Percentiles rank a stretch among this genome's conserved stretches.
Evolutionary conservation across 2,888 invertebrate genomes (phyloP).

Genomic region (Lymantria monacha): DNA sequence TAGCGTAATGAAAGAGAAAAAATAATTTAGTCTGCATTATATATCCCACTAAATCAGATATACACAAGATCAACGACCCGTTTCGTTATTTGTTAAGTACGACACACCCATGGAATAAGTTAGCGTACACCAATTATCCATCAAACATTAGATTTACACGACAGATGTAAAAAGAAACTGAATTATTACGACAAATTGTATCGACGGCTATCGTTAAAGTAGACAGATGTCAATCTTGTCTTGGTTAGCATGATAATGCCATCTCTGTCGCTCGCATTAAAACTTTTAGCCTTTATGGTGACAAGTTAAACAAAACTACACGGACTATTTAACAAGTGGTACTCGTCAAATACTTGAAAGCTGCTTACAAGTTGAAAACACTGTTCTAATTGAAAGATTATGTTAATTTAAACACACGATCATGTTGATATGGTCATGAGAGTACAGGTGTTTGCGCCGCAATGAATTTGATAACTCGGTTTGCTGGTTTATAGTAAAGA

Average conservation of each 20-base stretch:
- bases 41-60: too few relatives aligned
- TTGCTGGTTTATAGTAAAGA: too few relatives aligned
- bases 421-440: conserved; percentile 14
- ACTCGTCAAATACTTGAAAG: conserved; percentile 52
- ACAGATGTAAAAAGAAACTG: too few relatives aligned
- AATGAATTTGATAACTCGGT: not conserved
- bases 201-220: too few relatives aligned
- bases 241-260: conserved; percentile 11
- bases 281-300: conserved; percentile 50
- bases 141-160: too few relatives aligned
- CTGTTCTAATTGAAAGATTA: conserved; percentile 30
- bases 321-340: conserved; percentile 69
- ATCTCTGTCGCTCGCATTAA: conserved; percentile 34
- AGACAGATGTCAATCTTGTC: not conserved
- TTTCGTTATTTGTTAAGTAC: too few relatives aligned
- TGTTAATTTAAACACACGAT: conserved; percentile 19
- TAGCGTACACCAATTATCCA: too few relatives aligned
- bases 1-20: too few relatives aligned
- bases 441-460: not conserved
- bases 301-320: conserved; percentile 61
- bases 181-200: too few relatives aligned
- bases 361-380: conserved; percentile 36
- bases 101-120: too few relatives aligned
- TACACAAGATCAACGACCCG: too few relatives aligned
- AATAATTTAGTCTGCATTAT: too few relatives aligned